Base-by-base conservation (phyloP, 1,140 invertebrate species). In the Drosophila bocki region DNA sequence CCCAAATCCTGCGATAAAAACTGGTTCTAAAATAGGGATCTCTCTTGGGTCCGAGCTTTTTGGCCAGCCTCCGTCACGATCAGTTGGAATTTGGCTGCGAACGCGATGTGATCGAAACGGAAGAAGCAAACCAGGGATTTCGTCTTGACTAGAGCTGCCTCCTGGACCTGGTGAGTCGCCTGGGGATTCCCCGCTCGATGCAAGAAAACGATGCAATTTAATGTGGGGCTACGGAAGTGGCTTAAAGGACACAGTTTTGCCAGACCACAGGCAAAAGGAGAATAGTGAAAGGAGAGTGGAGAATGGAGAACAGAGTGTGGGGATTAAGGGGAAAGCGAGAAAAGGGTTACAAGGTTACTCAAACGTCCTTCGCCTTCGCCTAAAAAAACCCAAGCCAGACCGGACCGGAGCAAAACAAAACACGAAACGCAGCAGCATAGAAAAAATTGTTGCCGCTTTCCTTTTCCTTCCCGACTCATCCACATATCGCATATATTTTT, bases 291-390 rank as follows among this genome's bases (percentile, higher is more conserved):
- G 62, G 53, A 26, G 54, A 81, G 58, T 26, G 51, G 17, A 37
- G 32, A 53, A 5, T 19, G 51, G 33, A 56, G 53, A 39, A 22
- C 13, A 22, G 35, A 39, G 9, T 39, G 35, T 56, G 53, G 53
- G 53, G 13, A 22, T 39, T 50, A 19, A 19, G 56, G 29, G 58
- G 35, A 33, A 33, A 58, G 63, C 56, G 51, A 68, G 64, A 88
- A 91, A 91, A 91, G 80, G 90, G 90, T 91, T 91, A 91, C 90
- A 91, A 91, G 90, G 90, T 91, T 91, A 91, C 70, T 75, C 75
- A 82, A 91, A 91, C 85, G 90, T 85, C 90, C 90, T 91, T 91
- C 90, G 83, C 87, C 88, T 90, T 88, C 75, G 78, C 78, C 78
- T 79, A 69, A 87, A 82, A 69, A 61, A 67, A 79, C 33, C 63